Base-by-base conservation (phyloP, 2,797 vertebrate species). In the Margarornis squamiger region DNA sequence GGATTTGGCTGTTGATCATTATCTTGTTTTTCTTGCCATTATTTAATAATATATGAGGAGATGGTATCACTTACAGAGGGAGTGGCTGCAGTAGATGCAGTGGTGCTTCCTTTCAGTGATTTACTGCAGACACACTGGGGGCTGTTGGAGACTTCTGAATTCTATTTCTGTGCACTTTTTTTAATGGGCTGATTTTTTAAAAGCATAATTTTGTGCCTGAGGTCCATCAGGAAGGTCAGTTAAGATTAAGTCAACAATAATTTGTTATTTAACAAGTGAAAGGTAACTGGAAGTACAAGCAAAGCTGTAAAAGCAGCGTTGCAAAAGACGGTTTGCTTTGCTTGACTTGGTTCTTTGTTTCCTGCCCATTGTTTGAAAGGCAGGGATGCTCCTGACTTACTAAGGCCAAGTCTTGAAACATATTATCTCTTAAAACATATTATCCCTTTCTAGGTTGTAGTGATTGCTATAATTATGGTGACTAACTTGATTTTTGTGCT, bases 41-140 rank as follows among this genome's bases (percentile, higher is more conserved):
- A 91, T 83, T 94, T 92, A 97, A 94, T 96, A 94, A 94, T 95
- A 71, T 36, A 93, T 93, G 81, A 96, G 88, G 86, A 7, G 63
- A 63, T 82, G 77, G 52, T 92, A 89, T 95, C 38, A 0, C 55
- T 95, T 95, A 82, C 74, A 82, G 59, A 80, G 67, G 21, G 76
- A 88, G 63, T 29, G 48, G 39, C 26, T 58, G 54, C 67, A 57
- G 70, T n/a, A 26, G 32, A 73, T 36, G 55, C 43, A 32, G 3
- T 26, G 77, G n/a, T 24, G 59, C 41, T 39, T 67, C 30, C 43
- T 77, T 57, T 39, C 74, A 57, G 43, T 66, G 88, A 21, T 70
- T 49, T 83, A 26, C 63, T 92, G 51, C 80, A 89, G 36, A 17
- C 67, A 39, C 13, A 7, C 39, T 43, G 16, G 18, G 17, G 4